Base-by-base conservation (phyloP, 2,888 invertebrate genomes). In the Pammene fasciana region DNA sequence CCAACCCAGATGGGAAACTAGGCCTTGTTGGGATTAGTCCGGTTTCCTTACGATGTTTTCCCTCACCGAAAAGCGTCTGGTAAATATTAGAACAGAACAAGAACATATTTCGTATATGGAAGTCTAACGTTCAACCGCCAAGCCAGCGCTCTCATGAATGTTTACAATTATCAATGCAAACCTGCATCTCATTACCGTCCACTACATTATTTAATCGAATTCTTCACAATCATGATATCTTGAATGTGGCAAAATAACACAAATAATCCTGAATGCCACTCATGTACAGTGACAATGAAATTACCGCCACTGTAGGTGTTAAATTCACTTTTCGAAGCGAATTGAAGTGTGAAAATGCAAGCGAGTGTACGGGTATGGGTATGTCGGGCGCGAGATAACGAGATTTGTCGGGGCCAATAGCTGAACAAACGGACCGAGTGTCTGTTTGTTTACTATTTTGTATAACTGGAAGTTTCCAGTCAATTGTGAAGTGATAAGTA, bases 331-430 rank as follows among this genome's bases (percentile, higher is more conserved):
- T 61, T 11, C 46, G 36, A 48, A 38, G 41, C 48, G 38, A 60
- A 61, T 50, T 50, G 61, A 16, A 61, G 38, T 38, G 61, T 61
- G n/a, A 61, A 59, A 61, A 61, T 61, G 48, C 48, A 61, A 36
- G 11, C 36, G 46, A 38, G 46, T 60, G 34, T 36, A 60, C 46
- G 16, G 26, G 59, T 34, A 34, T 26, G 16, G 26, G 59, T 34
- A 34, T 26, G 46, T 14, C 46, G 34, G 34, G 36, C 48, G 56
- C 4, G 11, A 16, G 61, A 38, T 61, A 61, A 61, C 61, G 36
- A 61, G 61, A 50, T 50, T 50, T 50, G 61, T 50, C 48, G 13
- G 61, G 2, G 61, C 48, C 61, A 61, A 61, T 61, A 61, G 48
- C 48, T 16, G 61, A 38, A 61, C 38, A 61, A 61, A 61, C 61